A percentile compares a stretch with the other conserved stretches of the same genome.
Conservation (phyloP, 2,888 invertebrate genomes). For the Diplolepis rosae region DNA sequence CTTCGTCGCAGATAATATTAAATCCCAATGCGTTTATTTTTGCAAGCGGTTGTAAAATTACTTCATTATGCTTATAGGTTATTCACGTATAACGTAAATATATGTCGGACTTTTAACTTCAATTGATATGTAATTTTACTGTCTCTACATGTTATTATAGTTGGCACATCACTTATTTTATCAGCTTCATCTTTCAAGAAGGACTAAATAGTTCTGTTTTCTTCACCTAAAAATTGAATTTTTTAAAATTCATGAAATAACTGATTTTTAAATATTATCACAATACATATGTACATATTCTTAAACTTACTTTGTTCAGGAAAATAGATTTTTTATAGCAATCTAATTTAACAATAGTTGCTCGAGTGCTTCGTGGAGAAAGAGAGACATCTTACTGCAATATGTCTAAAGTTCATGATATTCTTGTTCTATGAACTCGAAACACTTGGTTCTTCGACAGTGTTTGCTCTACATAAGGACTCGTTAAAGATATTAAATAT, state of each 20-base stretch:
- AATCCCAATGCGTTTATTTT: no score
- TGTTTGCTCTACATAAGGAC: neutral
- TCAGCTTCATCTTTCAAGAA: constrained; percentile 33
- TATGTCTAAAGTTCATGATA: neutral
- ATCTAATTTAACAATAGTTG: constrained; percentile 17
- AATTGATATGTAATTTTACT: no score
- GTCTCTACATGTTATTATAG: no score
- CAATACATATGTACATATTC: neutral
- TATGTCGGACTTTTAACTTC: no score
- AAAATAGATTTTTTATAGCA: constrained; percentile 20
- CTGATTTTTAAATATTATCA: neutral
- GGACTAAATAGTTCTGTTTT: constrained; percentile 33
- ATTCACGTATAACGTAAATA: no score
- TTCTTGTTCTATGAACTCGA: neutral
- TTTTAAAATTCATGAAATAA: neutral
- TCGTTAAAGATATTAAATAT: no score
- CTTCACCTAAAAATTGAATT: constrained; percentile 30
- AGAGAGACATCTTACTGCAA: neutral
- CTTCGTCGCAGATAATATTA: no score
- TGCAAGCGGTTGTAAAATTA: no score
- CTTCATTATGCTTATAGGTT: no score
- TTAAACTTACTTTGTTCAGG: constrained; percentile 11
- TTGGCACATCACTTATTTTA: constrained; percentile 14
- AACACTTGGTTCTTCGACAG: neutral
- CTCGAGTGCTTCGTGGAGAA: neutral